Percentiles rank a stretch among this genome's conserved stretches.
Evolutionary conservation across 1,140 invertebrate species (phyloP).

Genomic region (Ridgeia piscesae): DNA sequence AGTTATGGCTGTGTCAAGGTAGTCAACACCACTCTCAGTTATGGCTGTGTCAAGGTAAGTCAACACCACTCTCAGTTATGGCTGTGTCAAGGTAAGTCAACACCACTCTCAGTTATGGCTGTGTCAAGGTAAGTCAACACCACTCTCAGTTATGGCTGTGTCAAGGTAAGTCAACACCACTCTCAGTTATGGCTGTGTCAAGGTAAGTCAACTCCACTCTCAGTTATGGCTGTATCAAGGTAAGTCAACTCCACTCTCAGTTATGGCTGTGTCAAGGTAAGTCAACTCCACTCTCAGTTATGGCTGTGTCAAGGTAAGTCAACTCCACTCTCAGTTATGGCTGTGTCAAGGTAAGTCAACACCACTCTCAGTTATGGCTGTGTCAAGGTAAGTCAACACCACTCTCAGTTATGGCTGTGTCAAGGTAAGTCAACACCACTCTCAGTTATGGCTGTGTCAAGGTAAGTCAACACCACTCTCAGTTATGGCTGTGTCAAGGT

Average conservation of each 20-base stretch:
- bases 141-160: too few species aligned
- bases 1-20: too few species aligned
- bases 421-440: constrained; percentile 18
- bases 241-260: background rate
- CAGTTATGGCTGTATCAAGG: too few species aligned
- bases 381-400: constrained; percentile 22
- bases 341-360: constrained; percentile 25
- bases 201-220: constrained; percentile 9
- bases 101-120: background rate
- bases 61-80: background rate
- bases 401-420: too few species aligned
- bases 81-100: constrained; percentile 26
- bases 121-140: constrained; percentile 23
- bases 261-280: too few species aligned
- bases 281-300: background rate
- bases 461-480: constrained; percentile 8
- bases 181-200: too few species aligned
- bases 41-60: constrained; percentile 29
- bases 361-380: background rate
- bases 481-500: too few species aligned
- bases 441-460: too few species aligned
- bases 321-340: background rate
- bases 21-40: background rate
- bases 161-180: constrained; percentile 21
- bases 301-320: constrained; percentile 28